Evolutionary conservation across 2,888 invertebrate species (phyloP), one percentile per base, ranked within the genome.

Genomic region (Lycocerus yunnanus): DNA sequence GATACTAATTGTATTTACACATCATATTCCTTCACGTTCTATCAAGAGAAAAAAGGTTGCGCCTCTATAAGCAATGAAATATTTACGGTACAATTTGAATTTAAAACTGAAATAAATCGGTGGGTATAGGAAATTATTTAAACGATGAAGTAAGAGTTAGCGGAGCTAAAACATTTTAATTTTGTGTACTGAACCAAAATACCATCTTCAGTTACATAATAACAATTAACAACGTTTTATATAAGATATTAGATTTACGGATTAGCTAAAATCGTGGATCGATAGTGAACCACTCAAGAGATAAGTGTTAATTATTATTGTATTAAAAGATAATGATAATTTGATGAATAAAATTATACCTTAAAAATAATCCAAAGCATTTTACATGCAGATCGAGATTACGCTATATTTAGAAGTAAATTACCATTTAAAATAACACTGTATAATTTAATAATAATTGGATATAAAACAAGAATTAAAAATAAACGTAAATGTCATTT

Each of bases 1-100:
- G 43, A 65, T 66, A 15, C 58, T 69, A 72, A 65, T 60, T 24
- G 65, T 69, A 24, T 71, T 72, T 72, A 68, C 66, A 68, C 14
- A 21, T 65, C 14, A 21, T 65, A 18, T 69, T 58, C 21, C 24
- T 72, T 69, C 11, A 13, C 18, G 18, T 63, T 63, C 13, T n/a
- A 13, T 18, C n/a, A 43, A 43, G n/a, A n/a, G 43, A 43, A 43
- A 27, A 43, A 43, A n/a, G 43, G 43, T 43, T 6, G n/a, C 5
- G n/a, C 43, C n/a, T n/a, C n/a, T 43, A 43, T 43, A 43, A 43
- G 43, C 6, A 43, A 43, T 43, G n/a, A 43, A 43, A 43, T 43
- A 43, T 43, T 43, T 43, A 43, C n/a, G n/a, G 13, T 43, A n/a
- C 6, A n/a, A 5, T 43, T 43, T n/a, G 43, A 43, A 21, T 21